phyloP scores from a whole-genome alignment of 2,113 vertebrate genomes.

The Saccopteryx leptura region DNA sequence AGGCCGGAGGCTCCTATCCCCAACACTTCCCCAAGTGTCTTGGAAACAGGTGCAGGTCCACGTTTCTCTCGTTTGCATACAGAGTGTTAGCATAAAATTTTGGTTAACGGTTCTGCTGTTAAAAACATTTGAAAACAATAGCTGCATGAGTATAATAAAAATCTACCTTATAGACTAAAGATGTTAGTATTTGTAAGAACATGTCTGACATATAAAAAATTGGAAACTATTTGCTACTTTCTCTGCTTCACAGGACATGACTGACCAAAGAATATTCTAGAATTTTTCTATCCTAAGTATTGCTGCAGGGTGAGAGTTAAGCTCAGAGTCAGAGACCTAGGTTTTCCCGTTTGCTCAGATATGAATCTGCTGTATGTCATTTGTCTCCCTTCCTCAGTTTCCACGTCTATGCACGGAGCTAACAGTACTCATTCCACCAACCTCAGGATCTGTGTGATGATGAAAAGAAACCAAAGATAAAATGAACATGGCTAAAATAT shows the following conservation, averaged over 20 bases:
- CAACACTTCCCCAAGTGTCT: neutral
- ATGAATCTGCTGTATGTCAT: neutral
- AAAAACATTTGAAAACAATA: slow-evolving; percentile 39
- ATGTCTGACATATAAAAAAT: neutral
- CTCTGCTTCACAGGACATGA: neutral
- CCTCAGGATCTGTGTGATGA: neutral
- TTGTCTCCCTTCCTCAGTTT: neutral
- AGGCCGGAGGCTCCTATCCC: neutral
- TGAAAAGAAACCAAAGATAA: neutral
- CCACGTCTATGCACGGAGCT: neutral
- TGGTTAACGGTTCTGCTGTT: neutral
- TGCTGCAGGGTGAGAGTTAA: neutral
- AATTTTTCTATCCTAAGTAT: neutral
- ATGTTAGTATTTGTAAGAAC: neutral
- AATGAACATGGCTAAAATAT: slow-evolving; percentile 15
- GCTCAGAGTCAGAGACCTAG: neutral
- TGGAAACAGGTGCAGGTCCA: neutral
- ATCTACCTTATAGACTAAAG: slow-evolving; percentile 18
- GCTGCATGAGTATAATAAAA: neutral
- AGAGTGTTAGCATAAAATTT: neutral
- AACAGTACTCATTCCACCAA: neutral
- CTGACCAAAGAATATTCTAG: neutral
- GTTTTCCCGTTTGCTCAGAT: slow-evolving; percentile 25
- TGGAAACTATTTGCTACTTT: neutral
- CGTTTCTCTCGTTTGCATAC: neutral